Conservation (phyloP, 2,113 vertebrate genomes). For the Campylomormyrus tamandua region DNA sequence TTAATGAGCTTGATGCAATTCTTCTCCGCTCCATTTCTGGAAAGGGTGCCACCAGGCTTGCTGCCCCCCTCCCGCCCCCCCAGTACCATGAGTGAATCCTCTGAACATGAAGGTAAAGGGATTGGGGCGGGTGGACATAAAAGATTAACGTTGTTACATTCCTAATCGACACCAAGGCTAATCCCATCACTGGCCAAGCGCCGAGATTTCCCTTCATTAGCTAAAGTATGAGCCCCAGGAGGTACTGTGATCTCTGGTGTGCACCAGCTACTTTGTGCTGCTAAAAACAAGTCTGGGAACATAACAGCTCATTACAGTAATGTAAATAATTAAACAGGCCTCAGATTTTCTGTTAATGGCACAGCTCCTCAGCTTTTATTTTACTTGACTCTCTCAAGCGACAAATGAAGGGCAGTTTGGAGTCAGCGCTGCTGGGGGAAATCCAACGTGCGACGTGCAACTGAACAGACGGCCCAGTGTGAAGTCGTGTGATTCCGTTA, state of each 20-base stretch:
- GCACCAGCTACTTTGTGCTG: not conserved
- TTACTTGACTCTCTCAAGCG: not conserved
- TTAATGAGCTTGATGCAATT: constrained; percentile 21
- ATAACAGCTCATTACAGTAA: not conserved
- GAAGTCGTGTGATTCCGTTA: not conserved
- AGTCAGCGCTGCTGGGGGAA: not conserved
- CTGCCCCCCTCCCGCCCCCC: not conserved
- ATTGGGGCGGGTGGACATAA: not conserved
- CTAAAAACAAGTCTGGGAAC: not conserved
- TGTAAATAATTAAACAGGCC: not conserved
- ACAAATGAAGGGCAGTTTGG: not conserved
- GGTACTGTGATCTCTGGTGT: constrained; percentile 1
- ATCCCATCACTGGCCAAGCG: constrained; percentile 19
- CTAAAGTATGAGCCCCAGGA: constrained; percentile 6
- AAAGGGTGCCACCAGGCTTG: not conserved
- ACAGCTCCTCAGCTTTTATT: not conserved
- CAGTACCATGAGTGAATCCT: constrained; percentile 6
- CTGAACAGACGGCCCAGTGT: not conserved
- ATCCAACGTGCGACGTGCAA: not conserved
- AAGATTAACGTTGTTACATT: constrained; percentile 25
- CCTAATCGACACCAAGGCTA: constrained; percentile 23
- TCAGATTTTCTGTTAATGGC: not conserved
- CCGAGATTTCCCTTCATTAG: constrained; percentile 15
- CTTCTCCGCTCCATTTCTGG: not conserved
- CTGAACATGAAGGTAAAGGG: constrained; percentile 9